Evolutionary conservation across 2,888 invertebrate species (phyloP), one percentile per base, ranked within the genome.

Genomic region (Pseudococcus viburni): DNA sequence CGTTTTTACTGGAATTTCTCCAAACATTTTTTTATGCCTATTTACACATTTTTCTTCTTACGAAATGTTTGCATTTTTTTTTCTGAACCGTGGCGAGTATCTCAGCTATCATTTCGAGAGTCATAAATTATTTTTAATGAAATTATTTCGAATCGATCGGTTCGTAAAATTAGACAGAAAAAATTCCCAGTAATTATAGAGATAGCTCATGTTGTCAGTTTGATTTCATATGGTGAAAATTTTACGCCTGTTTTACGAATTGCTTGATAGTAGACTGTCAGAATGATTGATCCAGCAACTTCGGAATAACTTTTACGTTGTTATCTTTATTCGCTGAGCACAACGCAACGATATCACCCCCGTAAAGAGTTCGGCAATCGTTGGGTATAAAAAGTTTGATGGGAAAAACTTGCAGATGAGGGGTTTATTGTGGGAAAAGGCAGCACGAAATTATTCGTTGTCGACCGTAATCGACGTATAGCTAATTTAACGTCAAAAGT

Each of bases 211-310:
- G 8, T 68, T 68, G 68, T 26, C 22, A 26, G 68, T 68, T 26
- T 68, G 68, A 68, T 68, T 68, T 68, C 4, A 68, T 11, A 12
- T 12, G 68, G 68, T 22, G 22, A 68, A 68, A 68, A 68, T 68
- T 68, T 68, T 68, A 68, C 68, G 68, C 68, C 22, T 68, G 26
- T 68, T 68, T 68, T 68, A 68, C 68, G 68, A 68, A 68, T 68
- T 68, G 68, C 26, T 26, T 68, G 68, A 68, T 68, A 68, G 22
- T 12, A 68, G 4, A 26, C 68, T 68, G 68, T 26, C 68, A 68
- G 68, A 68, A 68, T 68, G 68, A 68, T 68, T 68, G 68, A 68
- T 68, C 68, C 68, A 17, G 55, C 15, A 68, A 68, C 22, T 68
- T 68, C 26, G 22, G 26, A 68, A 26, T 68, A 68, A 68, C 68